These are phyloP conservation scores for Drosophila mayaguana DNA, from an alignment of 2,888 invertebrate genomes.

Conservation along the genomic window DNA sequence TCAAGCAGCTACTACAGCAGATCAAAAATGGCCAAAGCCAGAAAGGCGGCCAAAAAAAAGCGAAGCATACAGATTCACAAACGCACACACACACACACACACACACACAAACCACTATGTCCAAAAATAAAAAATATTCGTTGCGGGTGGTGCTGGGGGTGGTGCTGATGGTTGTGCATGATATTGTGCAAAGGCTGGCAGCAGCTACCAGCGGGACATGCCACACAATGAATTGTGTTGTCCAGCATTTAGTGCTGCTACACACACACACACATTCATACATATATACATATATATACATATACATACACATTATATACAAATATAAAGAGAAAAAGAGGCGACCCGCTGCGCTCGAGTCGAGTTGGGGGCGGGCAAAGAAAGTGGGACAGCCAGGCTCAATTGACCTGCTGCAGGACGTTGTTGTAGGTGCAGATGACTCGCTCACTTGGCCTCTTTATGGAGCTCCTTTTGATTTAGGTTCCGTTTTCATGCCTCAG, in stretches of 20 bases:
- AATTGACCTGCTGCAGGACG: constrained; percentile 41
- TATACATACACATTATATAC: constrained; percentile 5
- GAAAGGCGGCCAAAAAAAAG: constrained; percentile 65
- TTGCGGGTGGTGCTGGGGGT: constrained; percentile 13
- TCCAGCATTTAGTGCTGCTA: constrained; percentile 74
- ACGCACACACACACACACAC: constrained; percentile 7
- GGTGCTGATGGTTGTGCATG: constrained; percentile 10
- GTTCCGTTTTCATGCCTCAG: constrained; percentile 22
- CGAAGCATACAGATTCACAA: constrained; percentile 17
- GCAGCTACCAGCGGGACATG: constrained; percentile 69
- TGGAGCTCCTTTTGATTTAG: constrained; percentile 30
- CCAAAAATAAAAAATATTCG: constrained; percentile 54
- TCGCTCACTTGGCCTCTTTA: constrained; percentile 40
- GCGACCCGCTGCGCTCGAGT: constrained; percentile 49
- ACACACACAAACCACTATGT: constrained; percentile 23
- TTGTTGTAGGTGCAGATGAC: constrained; percentile 33
- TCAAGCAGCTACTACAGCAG: constrained; percentile 77
- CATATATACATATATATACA: constrained; percentile 6
- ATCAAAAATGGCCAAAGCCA: constrained; percentile 73
- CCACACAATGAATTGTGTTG: constrained; percentile 79
- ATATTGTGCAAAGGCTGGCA: constrained; percentile 38
- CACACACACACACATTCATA: constrained; percentile 31
- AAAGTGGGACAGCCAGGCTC: constrained; percentile 18
- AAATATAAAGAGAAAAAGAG: constrained; percentile 8
- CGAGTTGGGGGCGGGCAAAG: constrained; percentile 5